These are phyloP conservation scores for Puntigrus tetrazona DNA, from an alignment of 2,113 vertebrate genomes.

Conservation along the genomic window DNA sequence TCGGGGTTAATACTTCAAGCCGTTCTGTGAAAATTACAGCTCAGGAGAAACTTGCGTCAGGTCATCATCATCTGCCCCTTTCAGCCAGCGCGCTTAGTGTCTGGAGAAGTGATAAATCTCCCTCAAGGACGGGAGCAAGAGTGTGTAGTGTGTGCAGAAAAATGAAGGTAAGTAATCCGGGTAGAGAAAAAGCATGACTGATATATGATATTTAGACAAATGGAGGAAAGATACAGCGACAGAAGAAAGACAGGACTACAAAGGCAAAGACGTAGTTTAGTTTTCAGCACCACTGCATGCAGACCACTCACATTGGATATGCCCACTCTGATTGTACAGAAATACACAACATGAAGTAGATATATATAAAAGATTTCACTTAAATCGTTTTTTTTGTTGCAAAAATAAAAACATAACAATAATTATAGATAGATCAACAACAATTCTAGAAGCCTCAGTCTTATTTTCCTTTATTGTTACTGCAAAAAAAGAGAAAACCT, in stretches of 20 bases:
- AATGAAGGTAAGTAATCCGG: neutral
- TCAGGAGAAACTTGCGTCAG: neutral
- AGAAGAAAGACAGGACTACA: conserved; percentile 11
- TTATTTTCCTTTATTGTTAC: neutral
- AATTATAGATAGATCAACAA: neutral
- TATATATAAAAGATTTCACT: neutral
- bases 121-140: neutral
- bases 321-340: neutral
- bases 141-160: neutral
- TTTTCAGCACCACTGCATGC: conserved; percentile 26
- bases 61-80: conserved; percentile 17
- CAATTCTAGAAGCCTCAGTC: neutral
- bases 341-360: neutral
- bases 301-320: neutral
- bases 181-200: neutral
- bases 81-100: neutral
- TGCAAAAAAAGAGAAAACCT: neutral
- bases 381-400: neutral
- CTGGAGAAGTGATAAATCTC: conserved; percentile 20
- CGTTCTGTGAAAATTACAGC: neutral
- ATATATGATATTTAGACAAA: neutral
- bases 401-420: conserved; percentile 6
- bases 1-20: neutral
- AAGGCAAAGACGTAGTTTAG: conserved; percentile 13
- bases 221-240: neutral